These are phyloP conservation scores for Nomada ruficornis DNA, from an alignment of 2,888 invertebrate species.

Conservation along the genomic window DNA sequence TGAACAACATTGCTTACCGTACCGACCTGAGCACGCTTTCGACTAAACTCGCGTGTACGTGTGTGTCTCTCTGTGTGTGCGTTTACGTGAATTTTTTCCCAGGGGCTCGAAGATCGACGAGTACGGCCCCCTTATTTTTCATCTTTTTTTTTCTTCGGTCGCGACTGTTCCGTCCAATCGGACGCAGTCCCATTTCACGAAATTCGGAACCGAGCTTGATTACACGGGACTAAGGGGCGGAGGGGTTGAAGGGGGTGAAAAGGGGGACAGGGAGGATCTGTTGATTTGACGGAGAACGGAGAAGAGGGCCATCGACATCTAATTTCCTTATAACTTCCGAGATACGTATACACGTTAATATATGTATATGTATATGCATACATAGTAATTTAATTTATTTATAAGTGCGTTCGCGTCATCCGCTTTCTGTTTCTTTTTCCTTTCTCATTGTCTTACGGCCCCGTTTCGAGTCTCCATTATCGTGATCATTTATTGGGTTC, in stretches of 20 bases:
- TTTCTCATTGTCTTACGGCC: constrained; percentile 23
- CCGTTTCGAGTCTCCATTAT: constrained; percentile 28
- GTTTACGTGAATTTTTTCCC: not conserved
- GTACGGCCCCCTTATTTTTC: constrained; percentile 18
- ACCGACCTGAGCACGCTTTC: constrained; percentile 63
- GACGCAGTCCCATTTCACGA: constrained; percentile 27
- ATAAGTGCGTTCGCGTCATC: constrained; percentile 66
- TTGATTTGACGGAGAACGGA: constrained; percentile 62
- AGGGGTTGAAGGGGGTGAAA: constrained; percentile 1
- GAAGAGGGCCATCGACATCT: constrained; percentile 78
- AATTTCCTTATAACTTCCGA: constrained; percentile 77
- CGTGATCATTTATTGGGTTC: not conserved
- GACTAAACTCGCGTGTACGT: constrained; percentile 34
- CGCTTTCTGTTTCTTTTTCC: constrained; percentile 30
- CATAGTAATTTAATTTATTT: constrained; percentile 79
- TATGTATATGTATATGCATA: constrained; percentile 81
- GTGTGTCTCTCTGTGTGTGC: not conserved
- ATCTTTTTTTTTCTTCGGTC: constrained; percentile 17
- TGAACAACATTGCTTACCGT: constrained; percentile 4
- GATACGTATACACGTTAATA: constrained; percentile 81
- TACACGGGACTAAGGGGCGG: constrained; percentile 25
- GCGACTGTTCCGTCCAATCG: constrained; percentile 32
- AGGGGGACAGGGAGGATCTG: constrained; percentile 12
- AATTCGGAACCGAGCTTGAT: constrained; percentile 55
- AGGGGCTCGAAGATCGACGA: constrained; percentile 60